Conservation (phyloP, 2,888 invertebrate species). For the Priocnemis perturbator region DNA sequence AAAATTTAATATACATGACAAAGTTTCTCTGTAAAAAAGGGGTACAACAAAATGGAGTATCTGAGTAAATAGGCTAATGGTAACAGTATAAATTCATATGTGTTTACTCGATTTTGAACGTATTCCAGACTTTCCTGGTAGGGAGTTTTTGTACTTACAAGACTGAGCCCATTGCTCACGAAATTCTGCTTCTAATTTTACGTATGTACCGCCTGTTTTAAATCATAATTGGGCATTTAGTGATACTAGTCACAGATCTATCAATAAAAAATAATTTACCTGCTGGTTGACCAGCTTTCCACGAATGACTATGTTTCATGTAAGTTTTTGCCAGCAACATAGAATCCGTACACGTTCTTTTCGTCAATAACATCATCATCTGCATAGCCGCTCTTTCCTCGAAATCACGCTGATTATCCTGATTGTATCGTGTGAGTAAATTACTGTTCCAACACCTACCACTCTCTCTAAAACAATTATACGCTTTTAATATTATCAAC, state of each 20-base stretch:
- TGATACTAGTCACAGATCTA: constrained; percentile 3
- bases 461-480: constrained; percentile 47
- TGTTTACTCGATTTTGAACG: constrained; percentile 32
- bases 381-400: constrained; percentile 86
- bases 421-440: constrained; percentile 88
- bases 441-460: constrained; percentile 86
- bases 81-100: too few species aligned
- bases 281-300: constrained; percentile 60
- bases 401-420: constrained; percentile 90
- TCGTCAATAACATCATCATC: constrained; percentile 80
- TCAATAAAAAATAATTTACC: constrained; percentile 51
- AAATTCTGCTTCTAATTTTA: constrained; percentile 87
- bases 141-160: constrained; percentile 62
- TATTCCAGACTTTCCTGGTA: constrained; percentile 32
- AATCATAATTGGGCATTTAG: constrained; percentile 22
- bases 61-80: too few species aligned
- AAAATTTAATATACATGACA: too few species aligned
- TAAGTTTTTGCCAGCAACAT: constrained; percentile 48
- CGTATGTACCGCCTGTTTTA: constrained; percentile 83
- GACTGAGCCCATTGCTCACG: constrained; percentile 77
- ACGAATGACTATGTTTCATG: constrained; percentile 47
- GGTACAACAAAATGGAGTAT: too few species aligned
- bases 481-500: not conserved
- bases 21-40: too few species aligned
- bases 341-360: constrained; percentile 66